phyloP scores from a whole-genome alignment of 2,797 vertebrate species.

The Gambelia wislizenii region DNA sequence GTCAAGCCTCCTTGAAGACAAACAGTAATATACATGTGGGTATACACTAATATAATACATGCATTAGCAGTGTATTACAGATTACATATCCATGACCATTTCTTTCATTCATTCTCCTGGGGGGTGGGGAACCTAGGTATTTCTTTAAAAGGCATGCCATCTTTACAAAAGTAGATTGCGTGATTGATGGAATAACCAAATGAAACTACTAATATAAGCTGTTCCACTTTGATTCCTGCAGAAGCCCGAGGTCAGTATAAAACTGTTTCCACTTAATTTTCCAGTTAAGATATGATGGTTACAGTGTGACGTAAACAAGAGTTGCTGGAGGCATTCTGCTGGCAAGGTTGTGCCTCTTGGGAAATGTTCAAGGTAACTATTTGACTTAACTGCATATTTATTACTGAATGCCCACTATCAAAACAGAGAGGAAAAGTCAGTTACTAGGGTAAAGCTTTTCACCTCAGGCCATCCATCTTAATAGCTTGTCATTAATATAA shows the following conservation, averaged over 20 bases:
- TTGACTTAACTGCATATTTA: conserved; percentile 35
- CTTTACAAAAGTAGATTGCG: conserved; percentile 10
- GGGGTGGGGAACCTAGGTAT: background rate
- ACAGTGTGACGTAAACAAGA: background rate
- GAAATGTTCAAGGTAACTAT: conserved; percentile 32
- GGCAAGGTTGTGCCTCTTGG: conserved; percentile 5
- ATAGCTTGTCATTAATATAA: conserved; percentile 66
- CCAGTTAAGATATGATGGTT: conserved; percentile 28
- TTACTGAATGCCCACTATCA: conserved; percentile 39
- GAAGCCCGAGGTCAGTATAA: conserved; percentile 14
- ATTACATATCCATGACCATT: conserved; percentile 28
- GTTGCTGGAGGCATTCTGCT: conserved; percentile 3
- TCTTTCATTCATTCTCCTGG: background rate
- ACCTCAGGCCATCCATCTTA: conserved; percentile 52
- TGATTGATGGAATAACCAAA: background rate
- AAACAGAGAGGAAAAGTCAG: conserved; percentile 15
- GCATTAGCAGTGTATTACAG: conserved; percentile 30
- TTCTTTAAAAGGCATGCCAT: background rate
- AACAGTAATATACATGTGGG: conserved; percentile 39
- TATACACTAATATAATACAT: background rate
- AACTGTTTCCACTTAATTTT: conserved; percentile 37
- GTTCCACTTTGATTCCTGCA: conserved; percentile 15
- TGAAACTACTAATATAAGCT: background rate
- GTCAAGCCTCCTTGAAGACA: background rate
- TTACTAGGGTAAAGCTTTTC: conserved; percentile 45